Evolutionary conservation across 2,797 vertebrate genomes (phyloP).

Genomic region (Thripadectes ignobilis): DNA sequence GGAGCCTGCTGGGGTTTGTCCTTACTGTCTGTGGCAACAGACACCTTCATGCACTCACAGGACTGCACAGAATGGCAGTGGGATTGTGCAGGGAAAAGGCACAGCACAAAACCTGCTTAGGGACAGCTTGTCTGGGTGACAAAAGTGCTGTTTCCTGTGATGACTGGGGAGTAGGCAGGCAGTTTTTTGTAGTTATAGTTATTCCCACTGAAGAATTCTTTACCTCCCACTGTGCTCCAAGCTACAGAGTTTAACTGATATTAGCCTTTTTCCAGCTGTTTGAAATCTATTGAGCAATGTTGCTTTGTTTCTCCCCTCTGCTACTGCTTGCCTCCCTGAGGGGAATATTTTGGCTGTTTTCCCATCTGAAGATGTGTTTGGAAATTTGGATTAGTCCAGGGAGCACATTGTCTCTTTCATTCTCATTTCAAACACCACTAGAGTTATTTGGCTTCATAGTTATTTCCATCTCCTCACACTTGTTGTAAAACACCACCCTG

Average conservation of each 20-base stretch:
- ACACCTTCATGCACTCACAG: background rate
- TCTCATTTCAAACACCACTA: background rate
- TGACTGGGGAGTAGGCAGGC: background rate
- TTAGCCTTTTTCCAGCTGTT: conserved; percentile 1
- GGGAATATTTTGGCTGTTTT: background rate
- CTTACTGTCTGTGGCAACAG: background rate
- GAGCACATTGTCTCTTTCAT: background rate
- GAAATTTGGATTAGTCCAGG: background rate
- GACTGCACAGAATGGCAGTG: fast-evolving
- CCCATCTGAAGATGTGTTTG: background rate
- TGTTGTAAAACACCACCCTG: background rate
- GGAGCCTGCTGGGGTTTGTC: background rate
- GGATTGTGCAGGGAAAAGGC: background rate
- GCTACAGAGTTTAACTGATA: background rate
- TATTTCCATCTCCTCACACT: background rate
- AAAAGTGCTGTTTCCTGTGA: background rate
- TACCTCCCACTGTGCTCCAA: background rate
- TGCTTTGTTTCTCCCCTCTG: background rate
- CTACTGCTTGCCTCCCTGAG: background rate
- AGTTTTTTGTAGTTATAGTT: background rate
- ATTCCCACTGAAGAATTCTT: background rate
- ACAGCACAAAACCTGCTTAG: background rate
- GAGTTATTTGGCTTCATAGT: background rate
- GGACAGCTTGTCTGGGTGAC: background rate
- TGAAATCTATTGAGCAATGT: background rate